Evolutionary conservation across 2,888 invertebrate species (phyloP), one percentile per base, ranked within the genome.

Genomic region (Flexamia atlantica): DNA sequence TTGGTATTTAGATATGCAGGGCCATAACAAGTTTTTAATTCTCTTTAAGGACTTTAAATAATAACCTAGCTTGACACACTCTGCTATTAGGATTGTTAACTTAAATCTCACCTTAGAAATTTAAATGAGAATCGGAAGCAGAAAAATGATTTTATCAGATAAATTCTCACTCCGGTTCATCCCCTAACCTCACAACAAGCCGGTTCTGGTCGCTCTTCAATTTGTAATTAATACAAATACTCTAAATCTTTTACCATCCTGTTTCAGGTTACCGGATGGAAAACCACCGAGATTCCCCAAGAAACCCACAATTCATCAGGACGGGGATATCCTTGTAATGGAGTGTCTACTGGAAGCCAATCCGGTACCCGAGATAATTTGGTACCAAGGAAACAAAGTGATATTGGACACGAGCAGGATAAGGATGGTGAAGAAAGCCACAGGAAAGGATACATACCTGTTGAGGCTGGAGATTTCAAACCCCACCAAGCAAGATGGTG

Each of bases 211-310:
- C n/a, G n/a, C n/a, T n/a, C n/a, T n/a, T n/a, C n/a, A n/a, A n/a
- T n/a, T n/a, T n/a, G n/a, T n/a, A n/a, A n/a, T 40, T 40, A 40
- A 12, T 40, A 9, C n/a, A n/a, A n/a, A n/a, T n/a, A n/a, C n/a
- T n/a, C n/a, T 50, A 7, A 20, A 23, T 23, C 53, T 7, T 53
- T 46, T 46, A 23, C 23, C 53, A 53, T 53, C 85, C 86, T 90
- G 89, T 89, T 89, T 90, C 93, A 97, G 97, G 95, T 97, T 98
- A 92, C 97, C 98, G 87, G 97, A 97, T 90, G 98, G 97, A 89
- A 97, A 97, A 92, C 95, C 97, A 88, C 99, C 99, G 86, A 94
- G 98, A 89, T 99, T 99, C 91, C 98, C 98, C 87, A 97, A 98
- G 93, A 99, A 99, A 91, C 98, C 98, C 85, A 97, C 97, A 85